phyloP scores from a whole-genome alignment of 1,140 invertebrate species.

The Drosophila ohnishii region DNA sequence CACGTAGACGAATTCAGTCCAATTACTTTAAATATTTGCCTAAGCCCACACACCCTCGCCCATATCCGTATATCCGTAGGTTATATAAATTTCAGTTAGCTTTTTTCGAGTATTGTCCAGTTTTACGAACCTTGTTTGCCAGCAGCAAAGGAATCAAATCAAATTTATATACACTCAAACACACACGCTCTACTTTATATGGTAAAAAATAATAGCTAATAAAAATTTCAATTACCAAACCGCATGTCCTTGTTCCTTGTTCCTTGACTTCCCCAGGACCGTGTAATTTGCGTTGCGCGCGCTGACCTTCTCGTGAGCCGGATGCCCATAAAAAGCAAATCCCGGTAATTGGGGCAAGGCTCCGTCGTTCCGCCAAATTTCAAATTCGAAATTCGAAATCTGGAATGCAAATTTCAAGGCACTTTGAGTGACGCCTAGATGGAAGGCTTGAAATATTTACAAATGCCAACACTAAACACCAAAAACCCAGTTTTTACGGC shows the following conservation, averaged over 20 bases:
- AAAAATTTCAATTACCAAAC: constrained; percentile 69
- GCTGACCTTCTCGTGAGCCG: constrained; percentile 65
- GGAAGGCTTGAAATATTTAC: constrained; percentile 59
- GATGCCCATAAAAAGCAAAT: constrained; percentile 57
- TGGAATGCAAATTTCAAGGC: constrained; percentile 58
- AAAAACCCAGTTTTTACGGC: constrained; percentile 14
- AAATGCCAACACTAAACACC: constrained; percentile 60
- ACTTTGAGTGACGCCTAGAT: constrained; percentile 17
- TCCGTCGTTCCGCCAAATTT: constrained; percentile 37
- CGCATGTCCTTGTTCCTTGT: constrained; percentile 42
- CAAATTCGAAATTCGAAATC: constrained; percentile 23
- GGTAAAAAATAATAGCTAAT: constrained; percentile 71
- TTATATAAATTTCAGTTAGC: constrained; percentile 78
- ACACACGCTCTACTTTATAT: constrained; percentile 65
- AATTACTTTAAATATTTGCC: constrained; percentile 58
- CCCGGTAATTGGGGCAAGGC: constrained; percentile 54
- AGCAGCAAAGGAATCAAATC: constrained; percentile 55
- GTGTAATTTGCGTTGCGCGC: constrained; percentile 57
- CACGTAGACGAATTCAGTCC: constrained; percentile 64
- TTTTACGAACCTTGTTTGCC: constrained; percentile 36
- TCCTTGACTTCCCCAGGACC: constrained; percentile 32
- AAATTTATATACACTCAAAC: constrained; percentile 61
- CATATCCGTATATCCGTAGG: constrained; percentile 48
- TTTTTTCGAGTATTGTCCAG: constrained; percentile 61
- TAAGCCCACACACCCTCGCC: constrained; percentile 6